A percentile compares a stretch with the other conserved stretches of the same genome.
Evolutionary conservation across 2,113 vertebrate species (phyloP).

Genomic region (Charina bottae): DNA sequence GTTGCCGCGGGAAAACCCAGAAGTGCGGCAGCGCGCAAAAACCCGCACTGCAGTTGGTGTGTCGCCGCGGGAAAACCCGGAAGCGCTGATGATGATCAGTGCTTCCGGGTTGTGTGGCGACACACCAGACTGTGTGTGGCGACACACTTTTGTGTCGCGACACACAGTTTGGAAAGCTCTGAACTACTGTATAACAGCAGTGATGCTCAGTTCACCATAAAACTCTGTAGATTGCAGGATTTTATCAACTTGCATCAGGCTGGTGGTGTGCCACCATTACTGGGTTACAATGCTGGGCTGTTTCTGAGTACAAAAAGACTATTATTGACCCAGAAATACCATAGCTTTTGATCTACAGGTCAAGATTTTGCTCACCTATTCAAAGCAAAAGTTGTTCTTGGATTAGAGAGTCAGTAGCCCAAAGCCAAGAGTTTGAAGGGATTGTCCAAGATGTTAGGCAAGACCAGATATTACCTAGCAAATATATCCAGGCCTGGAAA

Average conservation of each 20-base stretch:
- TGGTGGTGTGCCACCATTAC: neutral
- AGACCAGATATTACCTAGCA: neutral
- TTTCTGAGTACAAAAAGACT: neutral
- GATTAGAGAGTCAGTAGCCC: no score
- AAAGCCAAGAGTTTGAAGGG: neutral
- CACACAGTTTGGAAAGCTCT: no score
- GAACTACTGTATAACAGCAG: neutral
- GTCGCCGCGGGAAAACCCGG: no score
- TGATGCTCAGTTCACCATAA: conserved; percentile 42
- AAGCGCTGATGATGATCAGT: no score
- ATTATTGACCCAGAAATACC: neutral
- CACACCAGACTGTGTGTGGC: no score
- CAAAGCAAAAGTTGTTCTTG: neutral
- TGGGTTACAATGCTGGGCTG: neutral
- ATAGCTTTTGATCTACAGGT: neutral
- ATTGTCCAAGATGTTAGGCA: neutral
- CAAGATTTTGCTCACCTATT: neutral
- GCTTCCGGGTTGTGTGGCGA: no score
- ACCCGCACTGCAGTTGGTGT: no score
- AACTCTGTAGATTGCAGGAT: neutral
- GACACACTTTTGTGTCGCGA: no score
- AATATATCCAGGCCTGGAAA: neutral
- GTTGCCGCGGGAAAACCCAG: no score
- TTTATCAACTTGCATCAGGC: neutral
- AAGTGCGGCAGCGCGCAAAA: no score